phyloP scores from a whole-genome alignment of 2,888 invertebrate species.

The Mythimna albipuncta region DNA sequence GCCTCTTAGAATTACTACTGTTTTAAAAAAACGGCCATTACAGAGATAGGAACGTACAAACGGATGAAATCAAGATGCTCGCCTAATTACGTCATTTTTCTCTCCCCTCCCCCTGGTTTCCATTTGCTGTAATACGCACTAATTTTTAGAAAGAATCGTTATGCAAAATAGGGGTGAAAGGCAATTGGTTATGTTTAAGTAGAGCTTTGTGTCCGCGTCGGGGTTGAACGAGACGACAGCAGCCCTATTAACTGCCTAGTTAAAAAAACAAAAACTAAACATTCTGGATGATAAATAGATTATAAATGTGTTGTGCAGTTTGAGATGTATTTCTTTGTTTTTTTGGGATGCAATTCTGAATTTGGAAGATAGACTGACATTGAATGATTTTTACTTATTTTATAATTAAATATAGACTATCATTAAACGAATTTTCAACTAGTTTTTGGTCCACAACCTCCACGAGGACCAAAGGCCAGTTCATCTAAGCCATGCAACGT shows the following conservation, averaged over 20 bases:
- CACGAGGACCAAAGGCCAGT: no score
- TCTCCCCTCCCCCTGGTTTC: conserved; percentile 56
- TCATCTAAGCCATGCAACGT: background rate
- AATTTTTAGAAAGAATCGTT: conserved; percentile 67
- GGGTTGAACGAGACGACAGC: conserved; percentile 14
- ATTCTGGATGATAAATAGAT: background rate
- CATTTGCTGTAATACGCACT: conserved; percentile 63
- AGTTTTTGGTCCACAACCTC: background rate
- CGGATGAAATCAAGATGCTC: conserved; percentile 66
- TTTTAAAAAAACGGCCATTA: conserved; percentile 51
- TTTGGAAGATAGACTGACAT: background rate
- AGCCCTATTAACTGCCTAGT: conserved; percentile 27
- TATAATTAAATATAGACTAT: no score
- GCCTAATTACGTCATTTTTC: conserved; percentile 70
- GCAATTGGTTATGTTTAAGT: conserved; percentile 57
- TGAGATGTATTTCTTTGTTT: background rate
- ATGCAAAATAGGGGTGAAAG: conserved; percentile 58
- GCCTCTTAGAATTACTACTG: conserved; percentile 47
- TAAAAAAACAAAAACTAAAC: background rate
- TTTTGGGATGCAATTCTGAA: background rate
- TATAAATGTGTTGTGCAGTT: background rate
- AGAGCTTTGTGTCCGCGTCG: conserved; percentile 29
- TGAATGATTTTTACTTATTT: background rate
- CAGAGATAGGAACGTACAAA: conserved; percentile 50
- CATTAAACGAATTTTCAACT: no score